phyloP scores from a whole-genome alignment of 2,113 vertebrate species.

The Chiloscyllium plagiosum region DNA sequence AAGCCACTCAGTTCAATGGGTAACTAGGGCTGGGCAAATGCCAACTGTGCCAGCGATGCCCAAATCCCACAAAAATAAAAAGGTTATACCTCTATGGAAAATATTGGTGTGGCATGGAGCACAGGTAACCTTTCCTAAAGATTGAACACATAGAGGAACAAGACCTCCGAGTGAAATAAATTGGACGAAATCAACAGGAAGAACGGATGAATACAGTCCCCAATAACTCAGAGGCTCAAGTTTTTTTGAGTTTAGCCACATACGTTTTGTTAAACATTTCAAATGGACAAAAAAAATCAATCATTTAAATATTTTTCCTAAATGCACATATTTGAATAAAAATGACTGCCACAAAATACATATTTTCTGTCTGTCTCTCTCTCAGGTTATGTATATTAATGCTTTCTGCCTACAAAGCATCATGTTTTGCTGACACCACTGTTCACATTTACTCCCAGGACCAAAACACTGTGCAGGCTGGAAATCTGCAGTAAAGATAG shows the following conservation, averaged over 20 bases:
- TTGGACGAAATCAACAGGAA: too few species aligned
- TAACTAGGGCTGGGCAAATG: too few species aligned
- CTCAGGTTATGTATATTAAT: not conserved
- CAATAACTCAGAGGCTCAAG: not conserved
- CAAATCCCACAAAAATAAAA: too few species aligned
- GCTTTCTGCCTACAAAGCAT: not conserved
- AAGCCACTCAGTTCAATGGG: too few species aligned
- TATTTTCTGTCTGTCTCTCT: not conserved
- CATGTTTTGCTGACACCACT: not conserved
- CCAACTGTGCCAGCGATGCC: too few species aligned
- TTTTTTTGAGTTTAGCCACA: not conserved
- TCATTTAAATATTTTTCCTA: not conserved
- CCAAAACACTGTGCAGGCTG: not conserved
- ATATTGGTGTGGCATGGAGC: too few species aligned
- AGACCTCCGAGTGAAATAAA: not conserved
- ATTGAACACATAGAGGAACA: not conserved
- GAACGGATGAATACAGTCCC: not conserved
- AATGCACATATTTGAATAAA: not conserved
- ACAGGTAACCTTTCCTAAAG: too few species aligned
- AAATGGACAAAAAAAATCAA: constrained; percentile 2
- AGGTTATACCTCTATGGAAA: too few species aligned
- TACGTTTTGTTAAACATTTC: not conserved
- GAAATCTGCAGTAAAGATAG: not conserved
- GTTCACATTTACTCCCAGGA: not conserved
- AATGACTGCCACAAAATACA: not conserved